Evolutionary conservation across 2,888 invertebrate species (phyloP).

Genomic region (Sepiola atlantica): DNA sequence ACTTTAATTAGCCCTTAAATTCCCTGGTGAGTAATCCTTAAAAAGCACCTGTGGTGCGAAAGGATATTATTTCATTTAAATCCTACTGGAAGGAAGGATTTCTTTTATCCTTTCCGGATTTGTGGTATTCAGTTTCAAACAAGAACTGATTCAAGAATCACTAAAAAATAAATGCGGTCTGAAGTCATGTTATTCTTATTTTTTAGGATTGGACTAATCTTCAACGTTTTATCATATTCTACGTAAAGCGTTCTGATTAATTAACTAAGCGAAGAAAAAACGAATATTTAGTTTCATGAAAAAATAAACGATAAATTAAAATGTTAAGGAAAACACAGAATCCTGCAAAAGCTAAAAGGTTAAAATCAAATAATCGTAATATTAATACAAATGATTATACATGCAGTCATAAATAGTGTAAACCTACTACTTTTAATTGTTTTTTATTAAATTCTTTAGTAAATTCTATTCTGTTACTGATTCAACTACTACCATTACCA

Average conservation of each 20-base stretch:
- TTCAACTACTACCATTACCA: too few relatives aligned
- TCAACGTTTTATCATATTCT: neutral
- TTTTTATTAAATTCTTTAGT: too few relatives aligned
- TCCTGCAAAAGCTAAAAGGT: too few relatives aligned
- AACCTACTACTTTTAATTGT: too few relatives aligned
- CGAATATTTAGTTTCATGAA: neutral
- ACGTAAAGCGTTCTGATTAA: neutral
- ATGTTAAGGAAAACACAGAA: neutral
- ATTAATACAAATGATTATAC: too few relatives aligned
- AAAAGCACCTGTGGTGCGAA: neutral
- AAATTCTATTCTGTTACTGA: too few relatives aligned
- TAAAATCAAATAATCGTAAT: too few relatives aligned
- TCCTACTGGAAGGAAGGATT: neutral
- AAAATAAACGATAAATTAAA: neutral
- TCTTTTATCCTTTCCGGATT: slow-evolving; percentile 16
- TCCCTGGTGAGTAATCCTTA: neutral
- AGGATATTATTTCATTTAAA: neutral
- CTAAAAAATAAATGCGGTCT: neutral
- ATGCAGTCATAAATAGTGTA: too few relatives aligned
- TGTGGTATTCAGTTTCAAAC: neutral
- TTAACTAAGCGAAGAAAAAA: neutral
- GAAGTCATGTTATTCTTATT: neutral
- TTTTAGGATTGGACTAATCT: neutral
- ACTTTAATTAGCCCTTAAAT: neutral
- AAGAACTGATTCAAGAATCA: neutral